Evolutionary conservation across 2,113 vertebrate genomes (phyloP).

Genomic region (Pardalotus punctatus): DNA sequence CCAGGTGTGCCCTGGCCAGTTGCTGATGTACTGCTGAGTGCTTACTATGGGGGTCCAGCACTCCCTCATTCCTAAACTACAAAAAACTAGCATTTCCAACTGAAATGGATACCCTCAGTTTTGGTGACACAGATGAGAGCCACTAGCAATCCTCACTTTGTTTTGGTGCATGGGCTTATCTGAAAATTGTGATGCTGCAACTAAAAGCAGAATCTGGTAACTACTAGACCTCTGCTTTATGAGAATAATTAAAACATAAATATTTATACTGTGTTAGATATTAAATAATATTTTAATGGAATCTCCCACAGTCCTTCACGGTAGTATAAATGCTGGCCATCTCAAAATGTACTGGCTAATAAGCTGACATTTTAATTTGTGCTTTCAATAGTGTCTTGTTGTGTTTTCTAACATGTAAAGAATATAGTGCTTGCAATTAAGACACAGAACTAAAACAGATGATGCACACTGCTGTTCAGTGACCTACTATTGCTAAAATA

Average conservation of each 20-base stretch:
- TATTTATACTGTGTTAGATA: neutral
- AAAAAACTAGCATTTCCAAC: neutral
- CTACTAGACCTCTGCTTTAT: neutral
- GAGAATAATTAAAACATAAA: neutral
- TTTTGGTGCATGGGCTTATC: neutral
- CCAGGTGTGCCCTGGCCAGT: neutral
- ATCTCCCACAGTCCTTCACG: neutral
- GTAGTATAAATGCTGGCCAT: neutral
- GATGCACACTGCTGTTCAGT: neutral
- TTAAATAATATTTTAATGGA: neutral
- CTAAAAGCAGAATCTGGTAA: neutral
- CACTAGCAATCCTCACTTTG: neutral
- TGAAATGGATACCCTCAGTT: neutral
- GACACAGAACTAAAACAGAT: neutral
- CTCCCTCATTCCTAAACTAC: neutral
- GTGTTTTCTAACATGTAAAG: neutral
- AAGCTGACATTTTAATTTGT: neutral
- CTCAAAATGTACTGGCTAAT: neutral
- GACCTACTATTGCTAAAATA: neutral
- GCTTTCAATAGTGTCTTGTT: neutral
- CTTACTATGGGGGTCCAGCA: neutral
- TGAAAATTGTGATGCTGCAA: neutral
- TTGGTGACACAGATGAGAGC: neutral
- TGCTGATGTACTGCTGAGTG: too few species aligned
- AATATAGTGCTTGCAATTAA: neutral